Conservation (phyloP, 2,797 vertebrate genomes). For the Pseudochaenichthys georgianus region DNA sequence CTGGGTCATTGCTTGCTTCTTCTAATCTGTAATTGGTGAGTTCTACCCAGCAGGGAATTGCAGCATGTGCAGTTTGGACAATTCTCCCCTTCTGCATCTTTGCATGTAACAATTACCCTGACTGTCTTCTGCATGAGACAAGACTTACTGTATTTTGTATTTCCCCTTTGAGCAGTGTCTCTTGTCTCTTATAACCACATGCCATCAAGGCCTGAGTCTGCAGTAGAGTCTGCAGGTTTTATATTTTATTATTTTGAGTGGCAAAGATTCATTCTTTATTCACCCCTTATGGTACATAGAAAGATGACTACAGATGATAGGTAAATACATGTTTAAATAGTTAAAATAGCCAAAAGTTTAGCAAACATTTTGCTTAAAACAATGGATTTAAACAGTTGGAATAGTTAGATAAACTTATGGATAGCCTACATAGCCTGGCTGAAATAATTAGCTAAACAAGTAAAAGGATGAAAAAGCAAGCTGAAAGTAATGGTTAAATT, state of each 20-base stretch:
- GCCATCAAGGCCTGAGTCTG: conserved; percentile 40
- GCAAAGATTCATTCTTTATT: too few species aligned
- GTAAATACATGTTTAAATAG: neutral
- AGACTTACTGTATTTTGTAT: conserved; percentile 10
- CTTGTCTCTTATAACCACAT: conserved; percentile 19
- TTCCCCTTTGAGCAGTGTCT: neutral
- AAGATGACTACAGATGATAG: neutral
- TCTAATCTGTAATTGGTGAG: conserved; percentile 97
- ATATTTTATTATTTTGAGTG: neutral
- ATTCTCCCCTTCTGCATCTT: conserved; percentile 26
- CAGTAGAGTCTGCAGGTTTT: conserved; percentile 19
- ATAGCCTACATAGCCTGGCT: too few species aligned
- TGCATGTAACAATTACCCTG: conserved; percentile 64
- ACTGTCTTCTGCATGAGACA: conserved; percentile 69
- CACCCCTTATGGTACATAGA: neutral
- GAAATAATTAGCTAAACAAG: too few species aligned
- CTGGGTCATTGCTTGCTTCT: conserved; percentile 94
- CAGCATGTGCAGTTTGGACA: conserved; percentile 73
- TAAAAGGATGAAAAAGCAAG: too few species aligned
- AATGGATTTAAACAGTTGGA: neutral
- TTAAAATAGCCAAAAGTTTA: too few species aligned
- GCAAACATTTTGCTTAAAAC: too few species aligned
- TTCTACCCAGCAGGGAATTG: conserved; percentile 76
- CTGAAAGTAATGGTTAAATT: too few species aligned
- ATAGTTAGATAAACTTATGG: neutral